Base-by-base conservation (phyloP, 2,113 vertebrate species). In the Silurus asotus region DNA sequence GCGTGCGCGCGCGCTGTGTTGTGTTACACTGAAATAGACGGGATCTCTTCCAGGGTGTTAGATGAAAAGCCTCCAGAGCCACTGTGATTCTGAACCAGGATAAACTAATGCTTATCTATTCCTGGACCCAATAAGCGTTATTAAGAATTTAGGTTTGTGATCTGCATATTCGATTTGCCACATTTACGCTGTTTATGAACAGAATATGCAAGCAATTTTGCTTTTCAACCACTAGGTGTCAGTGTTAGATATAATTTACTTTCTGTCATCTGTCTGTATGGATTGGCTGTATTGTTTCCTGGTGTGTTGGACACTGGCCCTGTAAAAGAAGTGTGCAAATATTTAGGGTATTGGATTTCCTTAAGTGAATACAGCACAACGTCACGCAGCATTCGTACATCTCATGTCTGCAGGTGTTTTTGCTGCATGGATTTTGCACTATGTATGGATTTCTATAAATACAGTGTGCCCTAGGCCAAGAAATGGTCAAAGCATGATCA, bases 181-280 rank as follows among this genome's bases (percentile, higher is more conserved):
- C 37, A 2, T 37, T 37, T 37, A 37, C 37, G 2, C 37, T 25
- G 10, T 76, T 55, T 8, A 76, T 48, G 14, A 8, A 37, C 59
- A 19, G 59, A 61, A 10, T 67, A 9, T 67, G 25, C 25, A 13
- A 65, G 75, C 58, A 69, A 8, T 58, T 79, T n/a, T 58, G 19
- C 5, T 17, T 23, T 11, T 8, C 17, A 17, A 65, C 84, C 84
- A 49, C 75, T 65, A 85, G 84, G 37, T 58, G 84, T 69, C 19
- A 15, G 2, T 79, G 17, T 48, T 55, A 61, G 69, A 48, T 8
- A 72, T 2, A 23, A n/a, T 48, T 19, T 53, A 25, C 3, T 0
- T n/a, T 59, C 0, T 9, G 37, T 58, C 19, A 58, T 3, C 11
- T 45, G 6, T 19, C 13, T 84, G 10, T 51, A 25, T 19, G 64